phyloP scores from a whole-genome alignment of 2,888 invertebrate genomes.

The Danaus chrysippus region DNA sequence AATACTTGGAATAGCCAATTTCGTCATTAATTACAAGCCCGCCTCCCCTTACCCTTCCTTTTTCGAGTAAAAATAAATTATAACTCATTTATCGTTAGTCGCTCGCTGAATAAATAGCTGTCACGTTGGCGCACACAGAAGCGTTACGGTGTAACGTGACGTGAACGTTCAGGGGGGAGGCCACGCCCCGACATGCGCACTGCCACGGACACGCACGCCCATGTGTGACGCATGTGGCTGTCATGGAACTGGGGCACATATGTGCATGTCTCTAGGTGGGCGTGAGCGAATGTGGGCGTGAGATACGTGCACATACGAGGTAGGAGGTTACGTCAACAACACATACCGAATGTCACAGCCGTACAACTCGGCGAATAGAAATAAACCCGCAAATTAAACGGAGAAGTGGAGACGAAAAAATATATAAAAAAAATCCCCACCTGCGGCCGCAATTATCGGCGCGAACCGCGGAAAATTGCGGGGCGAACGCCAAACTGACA shows the following conservation, averaged over 20 bases:
- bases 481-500: conserved; percentile 73
- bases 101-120: conserved; percentile 64
- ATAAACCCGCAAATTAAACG: conserved; percentile 33
- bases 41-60: conserved; percentile 68
- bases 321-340: conserved; percentile 44
- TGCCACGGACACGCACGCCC: conserved; percentile 51
- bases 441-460: conserved; percentile 76
- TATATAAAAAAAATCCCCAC: conserved; percentile 56
- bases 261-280: conserved; percentile 49
- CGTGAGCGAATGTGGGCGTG: conserved; percentile 59
- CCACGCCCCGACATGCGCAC: conserved; percentile 71
- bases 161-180: conserved; percentile 55
- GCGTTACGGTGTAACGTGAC: conserved; percentile 52
- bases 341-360: conserved; percentile 23
- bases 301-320: conserved; percentile 44
- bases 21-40: conserved; percentile 70
- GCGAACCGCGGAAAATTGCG: conserved; percentile 74
- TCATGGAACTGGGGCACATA: conserved; percentile 60
- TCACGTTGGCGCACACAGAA: conserved; percentile 58
- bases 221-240: conserved; percentile 53
- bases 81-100: conserved; percentile 74
- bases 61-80: conserved; percentile 78
- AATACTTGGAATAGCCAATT: conserved; percentile 78
- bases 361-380: conserved; percentile 25
- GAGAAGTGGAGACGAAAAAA: conserved; percentile 35